phyloP scores from a whole-genome alignment of 53 echinoderm and acorn worm species.

The Crossaster papposus region DNA sequence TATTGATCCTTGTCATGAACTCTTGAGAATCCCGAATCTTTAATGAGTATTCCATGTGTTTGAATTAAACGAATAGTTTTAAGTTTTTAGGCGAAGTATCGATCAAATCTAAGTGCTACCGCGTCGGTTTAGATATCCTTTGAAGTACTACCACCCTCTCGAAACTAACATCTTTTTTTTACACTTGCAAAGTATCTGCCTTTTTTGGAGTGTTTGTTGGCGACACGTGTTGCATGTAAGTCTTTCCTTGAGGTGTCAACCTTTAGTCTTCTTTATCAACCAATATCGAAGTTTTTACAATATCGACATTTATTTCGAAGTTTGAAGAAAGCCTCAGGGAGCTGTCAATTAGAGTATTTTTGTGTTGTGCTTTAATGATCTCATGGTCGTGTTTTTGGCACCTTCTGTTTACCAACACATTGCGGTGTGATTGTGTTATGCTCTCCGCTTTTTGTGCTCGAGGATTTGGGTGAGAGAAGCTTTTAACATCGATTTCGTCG shows the following conservation, averaged over 20 bases:
- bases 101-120: neutral
- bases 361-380: neutral
- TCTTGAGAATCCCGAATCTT: neutral
- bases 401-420: neutral
- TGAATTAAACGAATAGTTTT: neutral
- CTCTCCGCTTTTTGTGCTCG: neutral
- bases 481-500: slow-evolving; percentile 1
- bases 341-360: neutral
- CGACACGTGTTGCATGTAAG: neutral
- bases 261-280: neutral
- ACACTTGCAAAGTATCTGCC: neutral
- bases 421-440: neutral
- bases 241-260: neutral
- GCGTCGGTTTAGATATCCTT: neutral
- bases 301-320: neutral
- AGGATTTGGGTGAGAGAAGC: neutral
- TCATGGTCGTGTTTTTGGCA: neutral
- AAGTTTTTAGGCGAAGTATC: neutral
- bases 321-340: neutral
- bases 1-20: neutral
- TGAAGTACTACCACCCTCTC: neutral
- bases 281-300: neutral
- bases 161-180: neutral
- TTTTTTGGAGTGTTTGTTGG: neutral
- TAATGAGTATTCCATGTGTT: neutral